Percentiles rank a stretch among this genome's conserved stretches.
Conservation (phyloP, 2,888 invertebrate species). For the Amphipyra berbera region DNA sequence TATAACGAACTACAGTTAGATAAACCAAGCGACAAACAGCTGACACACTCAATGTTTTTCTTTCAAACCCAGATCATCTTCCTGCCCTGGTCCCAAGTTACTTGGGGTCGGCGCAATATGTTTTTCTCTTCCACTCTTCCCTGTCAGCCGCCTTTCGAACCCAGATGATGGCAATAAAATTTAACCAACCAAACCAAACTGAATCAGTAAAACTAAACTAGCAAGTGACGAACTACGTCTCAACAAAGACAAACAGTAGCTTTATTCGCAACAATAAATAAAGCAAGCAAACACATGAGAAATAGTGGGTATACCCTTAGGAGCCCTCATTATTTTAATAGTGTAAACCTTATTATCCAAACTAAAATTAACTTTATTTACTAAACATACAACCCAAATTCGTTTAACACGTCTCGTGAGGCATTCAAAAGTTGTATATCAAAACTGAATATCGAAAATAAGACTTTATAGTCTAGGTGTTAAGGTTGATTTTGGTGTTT, state of each 20-base stretch:
- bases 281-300: constrained; percentile 84
- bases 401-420: constrained; percentile 30
- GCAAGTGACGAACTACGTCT: constrained; percentile 65
- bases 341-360: constrained; percentile 67
- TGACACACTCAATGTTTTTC: no score
- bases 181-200: constrained; percentile 38
- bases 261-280: constrained; percentile 84
- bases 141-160: no score
- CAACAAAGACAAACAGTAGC: constrained; percentile 80
- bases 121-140: no score
- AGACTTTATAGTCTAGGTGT: constrained; percentile 37
- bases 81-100: no score
- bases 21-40: constrained; percentile 3
- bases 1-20: not conserved
- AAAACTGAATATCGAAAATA: constrained; percentile 46
- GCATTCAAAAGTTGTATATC: constrained; percentile 65
- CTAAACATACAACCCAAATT: constrained; percentile 61
- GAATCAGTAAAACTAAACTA: constrained; percentile 55
- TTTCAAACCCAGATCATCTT: constrained; percentile 18
- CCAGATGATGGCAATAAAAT: constrained; percentile 48
- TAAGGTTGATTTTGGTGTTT: constrained; percentile 61
- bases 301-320: constrained; percentile 85
- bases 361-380: constrained; percentile 57
- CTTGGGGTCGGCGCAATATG: no score
- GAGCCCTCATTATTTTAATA: constrained; percentile 87